A percentile compares a stretch with the other conserved stretches of the same genome.
Conservation (phyloP, 2,113 vertebrate genomes). For the Ursus arctos region DNA sequence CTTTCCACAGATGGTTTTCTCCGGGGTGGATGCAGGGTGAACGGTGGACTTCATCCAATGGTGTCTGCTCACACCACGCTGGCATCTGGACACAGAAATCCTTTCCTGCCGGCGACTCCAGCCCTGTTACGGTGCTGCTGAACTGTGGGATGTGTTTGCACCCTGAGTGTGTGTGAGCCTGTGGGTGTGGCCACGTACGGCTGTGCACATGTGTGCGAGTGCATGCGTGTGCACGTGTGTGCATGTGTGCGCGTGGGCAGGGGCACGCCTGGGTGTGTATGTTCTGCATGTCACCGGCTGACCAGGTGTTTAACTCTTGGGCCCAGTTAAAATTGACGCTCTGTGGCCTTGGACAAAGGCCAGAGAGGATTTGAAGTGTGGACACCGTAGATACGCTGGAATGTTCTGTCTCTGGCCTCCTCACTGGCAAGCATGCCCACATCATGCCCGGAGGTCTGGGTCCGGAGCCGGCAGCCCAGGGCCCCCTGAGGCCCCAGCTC, state of each 20-base stretch:
- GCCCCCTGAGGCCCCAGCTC: background rate
- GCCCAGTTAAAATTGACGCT: background rate
- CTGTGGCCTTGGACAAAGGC: background rate
- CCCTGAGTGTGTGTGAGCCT: too few species aligned
- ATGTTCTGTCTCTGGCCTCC: background rate
- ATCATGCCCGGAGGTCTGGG: background rate
- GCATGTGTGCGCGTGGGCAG: too few species aligned
- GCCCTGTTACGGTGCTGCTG: background rate
- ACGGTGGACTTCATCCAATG: rapidly evolving
- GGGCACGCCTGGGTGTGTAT: too few species aligned
- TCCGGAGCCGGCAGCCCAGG: background rate
- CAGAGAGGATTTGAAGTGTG: background rate
- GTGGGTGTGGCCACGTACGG: too few species aligned
- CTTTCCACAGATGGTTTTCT: background rate
- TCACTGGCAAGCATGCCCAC: background rate
- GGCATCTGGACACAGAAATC: background rate
- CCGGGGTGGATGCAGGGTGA: rapidly evolving
- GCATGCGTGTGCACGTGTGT: too few species aligned
- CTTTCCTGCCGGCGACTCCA: too few species aligned
- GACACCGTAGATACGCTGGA: background rate
- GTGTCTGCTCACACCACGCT: rapidly evolving
- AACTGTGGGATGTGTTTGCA: background rate
- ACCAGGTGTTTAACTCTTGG: background rate
- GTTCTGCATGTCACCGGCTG: background rate
- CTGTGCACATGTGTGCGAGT: too few species aligned